Evolutionary conservation across 1,140 invertebrate genomes (phyloP).

Genomic region (Cheumatopsyche charites): DNA sequence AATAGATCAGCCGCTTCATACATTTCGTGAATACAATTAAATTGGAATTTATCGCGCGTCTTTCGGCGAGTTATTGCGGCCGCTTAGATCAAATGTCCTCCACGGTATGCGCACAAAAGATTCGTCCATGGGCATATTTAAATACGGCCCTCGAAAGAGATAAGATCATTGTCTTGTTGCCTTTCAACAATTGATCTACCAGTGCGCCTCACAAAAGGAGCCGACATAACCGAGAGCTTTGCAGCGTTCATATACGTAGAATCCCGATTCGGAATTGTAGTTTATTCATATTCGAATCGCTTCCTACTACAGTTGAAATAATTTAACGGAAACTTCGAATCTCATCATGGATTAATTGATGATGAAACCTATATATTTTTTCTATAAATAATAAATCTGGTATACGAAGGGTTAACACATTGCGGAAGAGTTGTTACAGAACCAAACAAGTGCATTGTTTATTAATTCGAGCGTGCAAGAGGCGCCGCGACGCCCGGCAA

Average conservation of each 20-base stretch:
- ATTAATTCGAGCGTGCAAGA: conserved; percentile 14
- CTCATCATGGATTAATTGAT: background rate
- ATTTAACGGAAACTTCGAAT: no score
- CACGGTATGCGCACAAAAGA: background rate
- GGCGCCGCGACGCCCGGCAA: conserved; percentile 36
- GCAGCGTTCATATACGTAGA: no score
- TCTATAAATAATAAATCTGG: background rate
- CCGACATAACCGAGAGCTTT: background rate
- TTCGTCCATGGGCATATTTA: conserved; percentile 26
- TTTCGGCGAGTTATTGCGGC: background rate
- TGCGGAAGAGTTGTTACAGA: background rate
- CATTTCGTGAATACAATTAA: no score
- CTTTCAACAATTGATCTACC: conserved; percentile 39
- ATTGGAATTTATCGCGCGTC: no score
- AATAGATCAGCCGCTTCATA: background rate
- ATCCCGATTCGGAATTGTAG: no score
- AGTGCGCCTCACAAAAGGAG: conserved; percentile 23
- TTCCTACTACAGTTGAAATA: no score
- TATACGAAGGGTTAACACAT: no score
- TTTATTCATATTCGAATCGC: no score
- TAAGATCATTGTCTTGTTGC: conserved; percentile 33
- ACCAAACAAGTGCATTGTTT: conserved; percentile 25
- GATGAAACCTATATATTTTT: background rate
- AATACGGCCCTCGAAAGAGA: conserved; percentile 1
- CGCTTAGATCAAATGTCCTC: background rate